Evolutionary conservation across 2,113 vertebrate genomes (phyloP), one percentile per base, ranked within the genome.

Genomic region (Tachysurus vachellii): DNA sequence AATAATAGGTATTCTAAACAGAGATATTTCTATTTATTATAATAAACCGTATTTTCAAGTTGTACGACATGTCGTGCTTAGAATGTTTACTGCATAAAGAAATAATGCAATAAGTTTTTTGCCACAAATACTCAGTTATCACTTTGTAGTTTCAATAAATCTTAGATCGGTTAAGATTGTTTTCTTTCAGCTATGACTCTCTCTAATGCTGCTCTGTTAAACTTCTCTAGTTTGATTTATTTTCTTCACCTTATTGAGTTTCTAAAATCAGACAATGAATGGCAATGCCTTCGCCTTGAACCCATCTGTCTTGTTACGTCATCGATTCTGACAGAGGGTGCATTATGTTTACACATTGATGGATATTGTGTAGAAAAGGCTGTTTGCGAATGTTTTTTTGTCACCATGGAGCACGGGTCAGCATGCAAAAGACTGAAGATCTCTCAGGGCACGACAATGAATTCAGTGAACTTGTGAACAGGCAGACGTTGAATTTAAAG

Each of bases 301-400:
- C 81, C 81, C 26, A 28, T 84, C 64, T 84, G 50, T 71, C 82
- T 56, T 84, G 44, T 83, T 83, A 66, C 61, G 44, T 66, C 81
- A 83, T 50, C 5, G 26, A 66, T 83, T 53, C 44, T 83, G 81
- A 83, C 81, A 83, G 81, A 83, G 81, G 81, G 23, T 50, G 59
- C 81, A 53, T 83, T 83, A 66, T 83, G 81, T 83, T 66, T 83
- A 83, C 81, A 53, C 81, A 28, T 81, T 83, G 81, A 82, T 82
- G 80, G 80, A 82, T 82, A 64, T 82, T 64, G 57, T 82, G 36
- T 82, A 82, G 64, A 82, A 47, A 82, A 82, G 80, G 44, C 36
- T 36, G 80, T 82, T 82, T 64, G 59, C 36, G 36, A 62, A 82
- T 3, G 59, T 12, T 82, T 64, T 36, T 19, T 62, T 59, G 80